Base-by-base conservation (phyloP, 2,797 vertebrate genomes). In the Cephalopachus bancanus region DNA sequence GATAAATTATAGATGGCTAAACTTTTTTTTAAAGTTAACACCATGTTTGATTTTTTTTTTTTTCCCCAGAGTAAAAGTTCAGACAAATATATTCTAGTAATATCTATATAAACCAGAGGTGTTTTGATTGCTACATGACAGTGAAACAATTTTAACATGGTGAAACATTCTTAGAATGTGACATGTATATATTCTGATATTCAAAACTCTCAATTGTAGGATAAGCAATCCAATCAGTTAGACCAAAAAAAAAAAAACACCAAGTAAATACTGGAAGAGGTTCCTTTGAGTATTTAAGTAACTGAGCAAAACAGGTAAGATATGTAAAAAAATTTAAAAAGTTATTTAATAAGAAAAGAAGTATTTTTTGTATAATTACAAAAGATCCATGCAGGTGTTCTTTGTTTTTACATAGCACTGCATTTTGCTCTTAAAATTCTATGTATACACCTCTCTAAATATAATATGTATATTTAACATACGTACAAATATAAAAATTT, bases 131-230 rank as follows among this genome's bases (percentile, higher is more conserved):
- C 55, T 24, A 76, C 30, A 30, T 75, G 53, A 22, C 3, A 24
- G 57, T 37, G 14, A 7, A 79, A 59, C 10, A 79, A 59, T 24
- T 59, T 59, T 80, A 59, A 9, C 55, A 33, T 59, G 78, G 33
- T 14, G 28, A 14, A 75, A 51, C 24, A 75, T 75, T 75, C 26
- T 53, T 8, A 55, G 74, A 76, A 53, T 30, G 28, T 76, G 37
- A 72, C 71, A 72, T 44, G 71, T 30, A 26, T 44, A 44, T 44
- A 44, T 44, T 44, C 20, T 74, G 59, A 72, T 44, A 93, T 33
- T 81, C 81, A 83, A 96, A 89, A 4, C 4, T 81, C 78, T 59
- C n/a, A 20, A 14, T 83, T 93, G 84, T 94, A 1, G 65, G 87
- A 76, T 76, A 51, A 53, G 14, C 49, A 75, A 89, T 76, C 16